Evolutionary conservation across 2,888 invertebrate genomes (phyloP), one percentile per base, ranked within the genome.

Genomic region (Altica lythri): DNA sequence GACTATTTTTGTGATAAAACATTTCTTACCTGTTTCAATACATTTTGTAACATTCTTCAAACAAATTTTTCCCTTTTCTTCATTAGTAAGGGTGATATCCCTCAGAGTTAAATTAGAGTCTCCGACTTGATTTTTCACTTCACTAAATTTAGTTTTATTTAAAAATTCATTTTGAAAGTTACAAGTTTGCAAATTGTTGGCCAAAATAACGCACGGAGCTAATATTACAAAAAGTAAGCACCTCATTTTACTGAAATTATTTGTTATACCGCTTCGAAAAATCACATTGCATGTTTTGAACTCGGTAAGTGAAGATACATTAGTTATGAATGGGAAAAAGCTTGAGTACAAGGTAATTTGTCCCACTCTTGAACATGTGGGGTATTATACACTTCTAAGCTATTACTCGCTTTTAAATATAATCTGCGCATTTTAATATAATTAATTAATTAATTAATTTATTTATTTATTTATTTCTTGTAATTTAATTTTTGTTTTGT

Each of bases 21-120:
- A 29, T 17, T 34, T 34, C 67, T 64, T 63, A 74, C 74, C 72
- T 65, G 70, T 59, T 42, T 69, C 59, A 43, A 67, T 62, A 55
- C 74, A 74, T 40, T 65, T 62, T 3, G 68, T 70, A 12, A 72
- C 48, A 63, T 74, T 71, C 40, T 65, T 62, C 62, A 72, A 53
- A 55, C 73, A 75, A 14, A 59, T 34, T 57, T 65, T 72, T 10
- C 71, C 71, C 37, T 64, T 66, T 44, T 66, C 61, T 19, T 68
- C 67, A 16, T 54, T 53, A 13, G 13, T n/a, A n/a, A n/a, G n/a
- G n/a, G n/a, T n/a, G n/a, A n/a, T n/a, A n/a, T n/a, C n/a, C n/a
- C n/a, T n/a, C n/a, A n/a, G n/a, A n/a, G n/a, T 50, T 16, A 46
- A 16, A n/a, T 51, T 22, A n/a, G n/a, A n/a, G n/a, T n/a, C n/a